Evolutionary conservation across 2,888 invertebrate species (phyloP).

Genomic region (Disparrhopalites patrizii): DNA sequence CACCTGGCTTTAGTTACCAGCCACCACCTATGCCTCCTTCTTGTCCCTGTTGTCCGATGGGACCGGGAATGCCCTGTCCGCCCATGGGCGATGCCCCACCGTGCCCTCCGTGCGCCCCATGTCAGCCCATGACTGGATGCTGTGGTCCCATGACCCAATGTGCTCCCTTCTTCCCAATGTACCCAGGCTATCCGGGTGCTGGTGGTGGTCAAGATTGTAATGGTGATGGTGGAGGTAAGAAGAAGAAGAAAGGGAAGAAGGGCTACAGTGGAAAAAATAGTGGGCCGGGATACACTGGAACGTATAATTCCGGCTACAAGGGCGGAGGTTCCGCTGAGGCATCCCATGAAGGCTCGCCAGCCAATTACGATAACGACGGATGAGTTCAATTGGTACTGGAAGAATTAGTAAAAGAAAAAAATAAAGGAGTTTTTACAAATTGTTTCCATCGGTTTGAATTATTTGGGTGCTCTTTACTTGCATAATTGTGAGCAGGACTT

Average conservation of each 20-base stretch:
- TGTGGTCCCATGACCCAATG: background rate
- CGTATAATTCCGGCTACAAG: background rate
- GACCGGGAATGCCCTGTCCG: background rate
- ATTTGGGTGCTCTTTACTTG: too few species aligned
- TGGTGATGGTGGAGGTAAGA: background rate
- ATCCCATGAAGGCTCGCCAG: too few species aligned
- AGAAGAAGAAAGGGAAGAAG: constrained; percentile 14
- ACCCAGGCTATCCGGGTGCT: background rate
- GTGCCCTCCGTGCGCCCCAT: background rate
- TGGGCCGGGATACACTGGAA: too few species aligned
- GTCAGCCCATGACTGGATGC: constrained; percentile 3
- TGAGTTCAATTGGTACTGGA: too few species aligned
- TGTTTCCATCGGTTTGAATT: too few species aligned
- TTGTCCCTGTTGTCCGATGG: background rate
- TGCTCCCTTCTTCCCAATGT: constrained; percentile 14
- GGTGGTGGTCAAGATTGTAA: background rate
- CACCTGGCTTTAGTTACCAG: constrained; percentile 13
- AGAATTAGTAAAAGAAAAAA: too few species aligned
- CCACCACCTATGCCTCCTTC: constrained; percentile 2
- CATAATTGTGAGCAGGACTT: too few species aligned
- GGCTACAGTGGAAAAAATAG: background rate
- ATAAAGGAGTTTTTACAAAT: too few species aligned
- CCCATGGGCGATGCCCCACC: background rate
- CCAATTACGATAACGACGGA: too few species aligned
- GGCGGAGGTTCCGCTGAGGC: background rate